These are phyloP conservation scores for Tenualosa thibaudeaui DNA, from an alignment of 2,797 vertebrate species.

Conservation along the genomic window DNA sequence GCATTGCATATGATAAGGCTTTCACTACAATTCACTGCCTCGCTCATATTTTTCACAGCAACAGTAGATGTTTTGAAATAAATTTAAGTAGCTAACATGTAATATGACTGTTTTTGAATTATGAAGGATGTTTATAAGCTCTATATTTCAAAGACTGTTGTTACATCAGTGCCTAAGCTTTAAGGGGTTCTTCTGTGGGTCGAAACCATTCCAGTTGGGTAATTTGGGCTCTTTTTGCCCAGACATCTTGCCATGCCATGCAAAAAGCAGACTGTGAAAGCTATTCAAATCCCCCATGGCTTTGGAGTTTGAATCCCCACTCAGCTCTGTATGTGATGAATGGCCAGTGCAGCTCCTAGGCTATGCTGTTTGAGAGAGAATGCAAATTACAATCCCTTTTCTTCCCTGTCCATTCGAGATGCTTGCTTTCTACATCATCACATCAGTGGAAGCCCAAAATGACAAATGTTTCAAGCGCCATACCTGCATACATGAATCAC, in stretches of 20 bases:
- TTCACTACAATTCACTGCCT: not conserved
- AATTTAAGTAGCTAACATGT: not conserved
- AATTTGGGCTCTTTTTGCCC: not conserved
- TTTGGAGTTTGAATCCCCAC: not conserved
- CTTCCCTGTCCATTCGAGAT: not conserved
- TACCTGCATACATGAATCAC: conserved; percentile 5
- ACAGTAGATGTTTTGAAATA: too few relatives aligned
- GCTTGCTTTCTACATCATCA: not conserved
- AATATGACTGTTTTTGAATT: not conserved
- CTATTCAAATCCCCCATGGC: not conserved
- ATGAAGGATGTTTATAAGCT: not conserved
- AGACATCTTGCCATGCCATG: not conserved
- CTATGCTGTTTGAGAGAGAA: not conserved
- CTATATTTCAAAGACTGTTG: not conserved
- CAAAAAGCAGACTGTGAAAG: not conserved
- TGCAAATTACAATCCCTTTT: not conserved
- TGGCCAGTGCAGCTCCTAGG: not conserved
- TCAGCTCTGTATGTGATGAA: not conserved
- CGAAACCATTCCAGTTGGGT: not conserved
- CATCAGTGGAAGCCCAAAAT: not conserved
- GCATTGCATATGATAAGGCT: not conserved
- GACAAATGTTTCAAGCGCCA: not conserved
- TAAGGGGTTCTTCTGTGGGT: not conserved
- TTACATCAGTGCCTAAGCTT: not conserved
- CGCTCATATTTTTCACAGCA: not conserved